phyloP scores from a whole-genome alignment of 92 coral and sea anemone genomes.

The Actinostola sp. region DNA sequence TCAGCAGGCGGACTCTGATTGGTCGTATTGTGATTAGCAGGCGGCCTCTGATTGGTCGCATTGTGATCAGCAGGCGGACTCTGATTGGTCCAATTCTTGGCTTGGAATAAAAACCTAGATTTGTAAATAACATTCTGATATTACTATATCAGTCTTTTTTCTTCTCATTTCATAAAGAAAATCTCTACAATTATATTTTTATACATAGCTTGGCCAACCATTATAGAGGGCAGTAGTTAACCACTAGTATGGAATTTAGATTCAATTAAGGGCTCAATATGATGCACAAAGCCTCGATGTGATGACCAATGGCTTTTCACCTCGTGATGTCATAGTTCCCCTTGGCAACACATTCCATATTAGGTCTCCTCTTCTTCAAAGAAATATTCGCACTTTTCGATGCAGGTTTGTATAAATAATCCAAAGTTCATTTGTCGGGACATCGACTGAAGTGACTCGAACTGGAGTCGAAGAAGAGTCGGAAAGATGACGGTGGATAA shows the following conservation, averaged over 20 bases:
- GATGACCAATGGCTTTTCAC: neutral
- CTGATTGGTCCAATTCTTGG: slow-evolving; percentile 3
- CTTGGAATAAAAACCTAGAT: slow-evolving; percentile 10
- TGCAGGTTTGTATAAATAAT: slow-evolving; percentile 90
- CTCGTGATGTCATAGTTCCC: neutral
- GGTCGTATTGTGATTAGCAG: neutral
- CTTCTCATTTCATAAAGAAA: slow-evolving; percentile 6
- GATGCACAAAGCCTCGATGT: too few relatives aligned
- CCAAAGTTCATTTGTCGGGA: slow-evolving; percentile 83
- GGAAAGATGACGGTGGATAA: slow-evolving; percentile 90
- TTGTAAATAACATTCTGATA: neutral
- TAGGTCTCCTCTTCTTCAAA: slow-evolving; percentile 51
- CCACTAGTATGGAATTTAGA: too few relatives aligned
- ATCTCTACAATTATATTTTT: neutral
- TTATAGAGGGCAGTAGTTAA: neutral
- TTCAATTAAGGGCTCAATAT: neutral
- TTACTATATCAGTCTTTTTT: neutral
- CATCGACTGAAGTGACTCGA: slow-evolving; percentile 71
- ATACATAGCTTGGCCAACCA: neutral
- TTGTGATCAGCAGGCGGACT: neutral
- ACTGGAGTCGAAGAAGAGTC: slow-evolving; percentile 81
- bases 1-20: neutral
- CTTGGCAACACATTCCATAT: neutral
- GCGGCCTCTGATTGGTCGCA: neutral
- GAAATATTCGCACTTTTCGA: slow-evolving; percentile 90